These are phyloP conservation scores for Acromyrmex charruanus DNA, from an alignment of 1,140 invertebrate species.

Conservation along the genomic window DNA sequence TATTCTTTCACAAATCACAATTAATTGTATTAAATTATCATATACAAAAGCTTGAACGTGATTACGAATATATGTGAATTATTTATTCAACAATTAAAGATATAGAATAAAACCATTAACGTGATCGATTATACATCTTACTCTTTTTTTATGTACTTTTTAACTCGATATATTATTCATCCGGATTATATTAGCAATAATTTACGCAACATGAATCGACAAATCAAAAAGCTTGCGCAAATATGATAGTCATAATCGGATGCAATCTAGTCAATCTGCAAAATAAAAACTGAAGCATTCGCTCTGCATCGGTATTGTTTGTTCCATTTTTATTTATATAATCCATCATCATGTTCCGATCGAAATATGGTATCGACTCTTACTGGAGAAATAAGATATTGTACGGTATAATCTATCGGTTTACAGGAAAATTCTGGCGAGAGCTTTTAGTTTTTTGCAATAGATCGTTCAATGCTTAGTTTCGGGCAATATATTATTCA, in stretches of 20 bases:
- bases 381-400: slow-evolving; percentile 30
- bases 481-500: slow-evolving; percentile 18
- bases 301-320: neutral
- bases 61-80: slow-evolving; percentile 9
- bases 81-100: neutral
- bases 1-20: neutral
- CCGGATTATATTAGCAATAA: slow-evolving; percentile 11
- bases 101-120: neutral
- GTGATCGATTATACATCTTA: neutral
- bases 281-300: slow-evolving; percentile 14
- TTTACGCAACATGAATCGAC: neutral
- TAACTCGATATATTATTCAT: neutral
- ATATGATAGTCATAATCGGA: slow-evolving; percentile 9
- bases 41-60: neutral
- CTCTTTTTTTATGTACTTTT: neutral
- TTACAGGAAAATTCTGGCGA: neutral
- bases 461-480: neutral
- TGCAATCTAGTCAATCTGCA: neutral
- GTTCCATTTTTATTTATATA: slow-evolving; percentile 28
- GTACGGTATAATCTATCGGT: neutral
- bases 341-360: slow-evolving; percentile 9
- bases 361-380: neutral
- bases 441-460: slow-evolving; percentile 1
- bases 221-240: neutral
- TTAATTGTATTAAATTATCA: neutral